phyloP scores from a whole-genome alignment of 1,140 invertebrate genomes.

The Tribolium madens region DNA sequence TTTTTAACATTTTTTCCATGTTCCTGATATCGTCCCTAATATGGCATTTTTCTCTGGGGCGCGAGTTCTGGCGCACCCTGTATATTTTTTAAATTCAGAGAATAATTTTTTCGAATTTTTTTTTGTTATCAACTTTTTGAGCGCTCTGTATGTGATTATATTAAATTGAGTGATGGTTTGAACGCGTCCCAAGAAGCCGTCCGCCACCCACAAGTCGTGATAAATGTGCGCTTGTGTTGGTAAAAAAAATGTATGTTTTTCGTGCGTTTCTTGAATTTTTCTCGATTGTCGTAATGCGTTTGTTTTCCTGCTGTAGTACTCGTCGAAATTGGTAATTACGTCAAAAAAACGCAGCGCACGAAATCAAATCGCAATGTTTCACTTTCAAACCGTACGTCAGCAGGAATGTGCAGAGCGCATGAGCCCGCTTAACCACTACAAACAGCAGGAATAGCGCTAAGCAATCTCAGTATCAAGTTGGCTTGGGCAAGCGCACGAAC shows the following conservation, averaged over 20 bases:
- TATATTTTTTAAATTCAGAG: too few species aligned
- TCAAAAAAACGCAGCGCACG: constrained; percentile 47
- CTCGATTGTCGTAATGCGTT: neutral
- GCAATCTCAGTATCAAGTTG: constrained; percentile 64
- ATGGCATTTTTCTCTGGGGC: too few species aligned
- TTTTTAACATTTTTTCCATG: too few species aligned
- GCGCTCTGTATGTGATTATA: too few species aligned
- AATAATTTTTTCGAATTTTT: too few species aligned
- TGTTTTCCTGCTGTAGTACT: neutral
- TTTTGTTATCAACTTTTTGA: too few species aligned
- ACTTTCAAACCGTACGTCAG: constrained; percentile 63
- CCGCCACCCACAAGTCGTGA: neutral
- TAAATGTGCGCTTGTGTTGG: neutral
- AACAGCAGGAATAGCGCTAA: constrained; percentile 61
- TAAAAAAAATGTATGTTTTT: neutral
- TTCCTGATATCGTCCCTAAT: too few species aligned
- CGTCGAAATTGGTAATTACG: constrained; percentile 31
- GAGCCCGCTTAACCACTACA: constrained; percentile 57
- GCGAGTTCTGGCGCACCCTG: too few species aligned
- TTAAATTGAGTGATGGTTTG: too few species aligned
- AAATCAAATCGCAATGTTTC: constrained; percentile 61
- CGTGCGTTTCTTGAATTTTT: neutral
- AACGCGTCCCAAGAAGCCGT: too few species aligned
- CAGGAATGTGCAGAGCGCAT: constrained; percentile 55
- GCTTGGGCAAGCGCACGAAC: constrained; percentile 65